Evolutionary conservation across 2,113 vertebrate species (phyloP).

Genomic region (Himantopus leucocephalus): DNA sequence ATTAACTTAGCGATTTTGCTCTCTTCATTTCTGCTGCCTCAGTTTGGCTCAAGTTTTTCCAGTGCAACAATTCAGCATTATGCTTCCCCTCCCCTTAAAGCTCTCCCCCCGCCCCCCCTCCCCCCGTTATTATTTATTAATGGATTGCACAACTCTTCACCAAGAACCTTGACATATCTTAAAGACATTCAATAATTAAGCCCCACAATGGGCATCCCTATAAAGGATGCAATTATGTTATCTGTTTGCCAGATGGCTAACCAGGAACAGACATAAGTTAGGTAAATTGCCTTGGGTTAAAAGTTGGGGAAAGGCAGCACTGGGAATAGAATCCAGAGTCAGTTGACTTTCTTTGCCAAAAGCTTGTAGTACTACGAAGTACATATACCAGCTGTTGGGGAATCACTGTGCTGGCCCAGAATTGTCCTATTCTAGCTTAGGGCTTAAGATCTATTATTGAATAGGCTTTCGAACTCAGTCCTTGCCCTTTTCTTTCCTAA

Average conservation of each 20-base stretch:
- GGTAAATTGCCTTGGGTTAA: constrained; percentile 57
- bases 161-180: constrained; percentile 14
- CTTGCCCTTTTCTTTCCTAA: constrained; percentile 42
- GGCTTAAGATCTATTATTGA: constrained; percentile 63
- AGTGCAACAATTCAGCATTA: not conserved
- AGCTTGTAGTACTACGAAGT: constrained; percentile 30
- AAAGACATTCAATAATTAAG: constrained; percentile 40
- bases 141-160: not conserved
- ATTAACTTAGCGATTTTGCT: not conserved
- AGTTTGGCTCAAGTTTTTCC: not conserved
- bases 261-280: constrained; percentile 54
- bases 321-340: constrained; percentile 43
- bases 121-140: constrained; percentile 12
- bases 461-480: not conserved
- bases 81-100: not conserved
- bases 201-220: constrained; percentile 1
- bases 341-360: constrained; percentile 52
- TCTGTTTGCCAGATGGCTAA: constrained; percentile 61
- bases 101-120: too few relatives aligned
- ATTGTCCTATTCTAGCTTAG: constrained; percentile 24
- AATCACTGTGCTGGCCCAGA: constrained; percentile 1
- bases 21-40: not conserved
- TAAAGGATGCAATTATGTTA: constrained; percentile 48
- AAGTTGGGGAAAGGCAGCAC: constrained; percentile 40
- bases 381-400: constrained; percentile 38